These are phyloP conservation scores for Apostichopus parvimensis DNA, from an alignment of 35 echinoderm and acorn worm genomes.

Conservation along the genomic window DNA sequence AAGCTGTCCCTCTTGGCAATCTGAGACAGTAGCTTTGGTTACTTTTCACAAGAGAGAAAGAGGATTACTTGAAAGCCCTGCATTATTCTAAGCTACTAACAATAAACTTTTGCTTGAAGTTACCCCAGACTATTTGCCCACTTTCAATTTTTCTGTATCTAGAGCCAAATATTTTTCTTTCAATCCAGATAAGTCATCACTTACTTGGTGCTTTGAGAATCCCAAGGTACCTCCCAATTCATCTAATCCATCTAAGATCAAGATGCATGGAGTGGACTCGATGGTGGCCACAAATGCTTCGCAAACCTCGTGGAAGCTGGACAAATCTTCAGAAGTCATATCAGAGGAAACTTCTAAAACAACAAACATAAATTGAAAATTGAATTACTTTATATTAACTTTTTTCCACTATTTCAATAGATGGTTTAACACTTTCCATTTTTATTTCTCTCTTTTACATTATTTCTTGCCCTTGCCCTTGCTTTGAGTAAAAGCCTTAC, in stretches of 20 bases:
- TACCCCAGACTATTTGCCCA: no score
- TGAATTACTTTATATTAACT: not conserved
- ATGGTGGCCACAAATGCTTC: constrained; percentile 91
- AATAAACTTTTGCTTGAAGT: no score
- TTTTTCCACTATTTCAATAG: not conserved
- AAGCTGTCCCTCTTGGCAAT: no score
- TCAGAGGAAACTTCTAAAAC: constrained; percentile 30
- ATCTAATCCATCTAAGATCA: constrained; percentile 87
- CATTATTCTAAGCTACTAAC: not conserved
- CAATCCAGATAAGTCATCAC: not conserved
- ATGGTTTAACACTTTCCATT: not conserved
- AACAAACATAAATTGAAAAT: not conserved
- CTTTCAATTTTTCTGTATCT: no score
- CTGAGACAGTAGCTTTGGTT: no score
- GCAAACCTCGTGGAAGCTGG: constrained; percentile 82
- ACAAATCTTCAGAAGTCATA: constrained; percentile 72
- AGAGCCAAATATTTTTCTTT: no score
- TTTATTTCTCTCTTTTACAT: not conserved
- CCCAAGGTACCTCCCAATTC: constrained; percentile 74
- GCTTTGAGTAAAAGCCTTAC: no score
- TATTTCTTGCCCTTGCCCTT: not conserved
- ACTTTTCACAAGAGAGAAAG: no score
- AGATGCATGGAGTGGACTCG: constrained; percentile 69
- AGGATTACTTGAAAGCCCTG: not conserved
- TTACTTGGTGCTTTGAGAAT: constrained; percentile 78